Percentiles rank a stretch among this genome's conserved stretches.
phyloP scores from a whole-genome alignment of 2,888 invertebrate species.

The Rhogogaster chlorosoma region DNA sequence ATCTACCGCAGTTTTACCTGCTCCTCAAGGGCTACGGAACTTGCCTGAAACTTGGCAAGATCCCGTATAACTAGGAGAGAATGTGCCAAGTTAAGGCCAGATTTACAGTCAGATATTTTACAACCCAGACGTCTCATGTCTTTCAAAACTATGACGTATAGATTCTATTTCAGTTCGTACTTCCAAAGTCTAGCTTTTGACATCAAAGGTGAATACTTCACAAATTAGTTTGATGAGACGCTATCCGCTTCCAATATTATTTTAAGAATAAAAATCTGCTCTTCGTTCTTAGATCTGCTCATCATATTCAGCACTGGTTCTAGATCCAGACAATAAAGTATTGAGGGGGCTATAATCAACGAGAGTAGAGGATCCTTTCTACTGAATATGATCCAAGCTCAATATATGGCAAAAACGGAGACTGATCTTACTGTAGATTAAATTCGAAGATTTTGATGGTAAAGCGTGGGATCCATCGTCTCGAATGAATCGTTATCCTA shows the following conservation, averaged over 20 bases:
- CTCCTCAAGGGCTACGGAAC: slow-evolving; percentile 10
- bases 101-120: slow-evolving; percentile 15
- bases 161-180: not conserved
- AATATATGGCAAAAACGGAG: not conserved
- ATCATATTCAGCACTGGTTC: not conserved
- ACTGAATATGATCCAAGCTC: not conserved
- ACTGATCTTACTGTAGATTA: not conserved
- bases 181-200: not conserved
- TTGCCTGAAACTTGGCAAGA: slow-evolving; percentile 34
- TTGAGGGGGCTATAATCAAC: not conserved
- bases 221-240: not conserved
- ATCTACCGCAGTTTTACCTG: slow-evolving; percentile 23
- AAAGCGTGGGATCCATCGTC: not conserved
- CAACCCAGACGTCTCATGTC: not conserved
- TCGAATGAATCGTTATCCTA: not conserved
- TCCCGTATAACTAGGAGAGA: not conserved
- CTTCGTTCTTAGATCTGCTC: not conserved
- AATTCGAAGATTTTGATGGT: not conserved
- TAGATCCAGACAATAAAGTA: not conserved
- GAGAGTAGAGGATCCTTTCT: not conserved
- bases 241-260: not conserved
- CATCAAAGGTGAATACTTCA: not conserved
- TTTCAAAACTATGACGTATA: not conserved
- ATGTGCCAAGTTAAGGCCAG: not conserved
- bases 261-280: not conserved